Conservation (phyloP, 2,797 vertebrate species). For the Hybognathus amarus region DNA sequence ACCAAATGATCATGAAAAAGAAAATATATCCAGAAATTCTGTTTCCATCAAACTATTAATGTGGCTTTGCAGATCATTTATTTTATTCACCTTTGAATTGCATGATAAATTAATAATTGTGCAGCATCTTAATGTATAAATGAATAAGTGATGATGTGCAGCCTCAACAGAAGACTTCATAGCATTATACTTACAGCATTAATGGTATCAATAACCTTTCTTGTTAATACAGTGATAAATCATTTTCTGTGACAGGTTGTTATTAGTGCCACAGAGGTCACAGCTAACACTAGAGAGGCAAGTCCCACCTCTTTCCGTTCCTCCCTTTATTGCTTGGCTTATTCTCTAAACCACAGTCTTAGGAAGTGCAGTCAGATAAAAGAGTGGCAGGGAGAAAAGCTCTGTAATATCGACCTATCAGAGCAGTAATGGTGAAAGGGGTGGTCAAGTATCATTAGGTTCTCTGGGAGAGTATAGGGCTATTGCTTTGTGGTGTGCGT, state of each 20-base stretch:
- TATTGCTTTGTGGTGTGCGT: neutral
- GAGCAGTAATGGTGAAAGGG: conserved; percentile 23
- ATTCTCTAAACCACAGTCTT: conserved; percentile 18
- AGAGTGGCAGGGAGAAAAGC: conserved; percentile 24
- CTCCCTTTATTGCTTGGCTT: conserved; percentile 3
- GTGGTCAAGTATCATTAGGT: conserved; percentile 6
- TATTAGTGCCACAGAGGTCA: conserved; percentile 17
- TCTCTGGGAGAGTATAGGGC: neutral
- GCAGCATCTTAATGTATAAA: neutral
- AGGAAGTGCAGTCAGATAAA: conserved; percentile 22
- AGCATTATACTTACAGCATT: neutral
- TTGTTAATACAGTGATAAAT: conserved; percentile 12
- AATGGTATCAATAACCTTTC: conserved; percentile 13
- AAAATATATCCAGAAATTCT: conserved; percentile 4
- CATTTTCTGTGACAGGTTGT: conserved; percentile 18
- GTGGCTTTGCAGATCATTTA: neutral
- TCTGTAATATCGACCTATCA: conserved; percentile 2
- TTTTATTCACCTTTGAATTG: neutral
- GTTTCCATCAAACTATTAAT: neutral
- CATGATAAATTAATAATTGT: neutral
- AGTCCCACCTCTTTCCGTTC: conserved; percentile 13
- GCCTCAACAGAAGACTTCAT: conserved; percentile 16
- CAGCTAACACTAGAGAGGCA: neutral
- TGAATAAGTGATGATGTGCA: conserved; percentile 1
- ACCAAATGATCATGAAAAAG: neutral